Evolutionary conservation across 2,888 invertebrate species (phyloP).

Genomic region (Caenorhabditis imperialis): DNA sequence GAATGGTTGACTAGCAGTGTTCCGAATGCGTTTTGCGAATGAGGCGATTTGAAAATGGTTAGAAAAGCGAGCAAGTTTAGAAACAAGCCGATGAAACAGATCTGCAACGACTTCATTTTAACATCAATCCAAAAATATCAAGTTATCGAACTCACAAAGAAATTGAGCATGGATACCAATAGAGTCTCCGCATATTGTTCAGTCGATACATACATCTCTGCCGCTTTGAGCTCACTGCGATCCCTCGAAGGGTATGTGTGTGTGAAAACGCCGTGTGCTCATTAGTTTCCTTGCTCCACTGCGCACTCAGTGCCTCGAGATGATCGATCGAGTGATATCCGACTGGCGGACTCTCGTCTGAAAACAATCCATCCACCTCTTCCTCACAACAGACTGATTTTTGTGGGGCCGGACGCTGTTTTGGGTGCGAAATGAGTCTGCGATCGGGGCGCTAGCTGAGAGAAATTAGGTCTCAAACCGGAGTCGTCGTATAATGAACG

Average conservation of each 20-base stretch:
- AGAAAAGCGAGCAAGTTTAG: conserved; percentile 37
- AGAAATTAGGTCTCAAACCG: conserved; percentile 3
- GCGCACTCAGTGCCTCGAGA: conserved; percentile 5
- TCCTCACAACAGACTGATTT: too few species aligned
- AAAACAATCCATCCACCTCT: neutral
- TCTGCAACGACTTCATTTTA: conserved; percentile 18
- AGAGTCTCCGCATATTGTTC: conserved; percentile 31
- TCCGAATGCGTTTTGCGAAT: conserved; percentile 50
- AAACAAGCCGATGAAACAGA: conserved; percentile 33
- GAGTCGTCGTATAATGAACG: neutral
- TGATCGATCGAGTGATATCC: conserved; percentile 12
- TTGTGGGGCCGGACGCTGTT: conserved; percentile 5
- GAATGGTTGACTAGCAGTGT: conserved; percentile 50
- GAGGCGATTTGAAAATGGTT: conserved; percentile 28
- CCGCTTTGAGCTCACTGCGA: too few species aligned
- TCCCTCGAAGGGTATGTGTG: too few species aligned
- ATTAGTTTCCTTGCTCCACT: conserved; percentile 1
- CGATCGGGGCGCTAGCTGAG: conserved; percentile 10
- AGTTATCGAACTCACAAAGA: conserved; percentile 24
- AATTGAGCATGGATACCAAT: conserved; percentile 18
- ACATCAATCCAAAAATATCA: neutral
- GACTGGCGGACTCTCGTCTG: conserved; percentile 13
- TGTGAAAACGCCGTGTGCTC: conserved; percentile 9
- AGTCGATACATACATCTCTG: neutral
- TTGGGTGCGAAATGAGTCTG: neutral